A percentile compares a stretch with the other conserved stretches of the same genome.
Evolutionary conservation across 2,888 invertebrate species (phyloP).

Genomic region (Pecten maximus): DNA sequence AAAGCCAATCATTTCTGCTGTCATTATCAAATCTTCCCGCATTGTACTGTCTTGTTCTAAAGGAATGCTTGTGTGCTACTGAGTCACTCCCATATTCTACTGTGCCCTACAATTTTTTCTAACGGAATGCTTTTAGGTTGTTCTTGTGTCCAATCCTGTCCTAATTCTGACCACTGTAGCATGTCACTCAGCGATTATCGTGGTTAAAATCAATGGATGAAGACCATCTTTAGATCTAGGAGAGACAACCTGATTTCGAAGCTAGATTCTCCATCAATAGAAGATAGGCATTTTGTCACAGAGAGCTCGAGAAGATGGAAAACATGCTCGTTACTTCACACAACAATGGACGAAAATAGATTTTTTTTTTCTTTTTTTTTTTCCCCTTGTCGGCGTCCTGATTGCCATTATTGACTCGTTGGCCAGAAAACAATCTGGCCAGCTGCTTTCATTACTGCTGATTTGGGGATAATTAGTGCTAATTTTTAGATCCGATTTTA

Average conservation of each 20-base stretch:
- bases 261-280: not conserved
- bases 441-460: not conserved
- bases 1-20: not conserved
- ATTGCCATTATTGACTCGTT: not conserved
- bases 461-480: not conserved
- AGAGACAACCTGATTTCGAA: not conserved
- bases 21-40: not conserved
- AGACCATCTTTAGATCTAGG: not conserved
- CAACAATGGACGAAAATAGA: not conserved
- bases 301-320: not conserved
- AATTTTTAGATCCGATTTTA: not conserved
- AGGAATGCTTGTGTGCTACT: not conserved
- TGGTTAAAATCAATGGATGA: not conserved
- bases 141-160: conserved; percentile 5
- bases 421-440: not conserved
- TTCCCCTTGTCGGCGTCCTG: not conserved
- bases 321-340: not conserved
- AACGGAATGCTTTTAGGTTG: not conserved
- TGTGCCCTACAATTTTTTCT: not conserved
- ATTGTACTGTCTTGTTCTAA: not conserved
- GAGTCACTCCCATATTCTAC: not conserved
- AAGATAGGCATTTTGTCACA: not conserved
- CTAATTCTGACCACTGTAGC: not conserved
- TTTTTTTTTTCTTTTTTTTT: not conserved
- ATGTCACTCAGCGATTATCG: not conserved